Percentiles rank a stretch among this genome's conserved stretches.
phyloP scores from a whole-genome alignment of 2,888 invertebrate species.

The Orthosia incerta region DNA sequence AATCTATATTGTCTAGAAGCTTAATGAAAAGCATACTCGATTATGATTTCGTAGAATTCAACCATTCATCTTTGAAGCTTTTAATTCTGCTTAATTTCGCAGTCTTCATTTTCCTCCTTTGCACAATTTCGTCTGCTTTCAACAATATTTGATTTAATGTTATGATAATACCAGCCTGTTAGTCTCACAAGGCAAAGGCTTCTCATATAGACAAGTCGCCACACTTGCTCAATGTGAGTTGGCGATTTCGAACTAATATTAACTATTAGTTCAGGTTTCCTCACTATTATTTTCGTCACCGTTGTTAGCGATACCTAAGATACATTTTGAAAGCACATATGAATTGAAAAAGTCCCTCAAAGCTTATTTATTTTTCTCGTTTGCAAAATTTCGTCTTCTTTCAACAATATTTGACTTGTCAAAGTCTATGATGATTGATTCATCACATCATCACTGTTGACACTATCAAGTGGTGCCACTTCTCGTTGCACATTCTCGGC shows the following conservation, averaged over 20 bases:
- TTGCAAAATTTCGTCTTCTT: not conserved
- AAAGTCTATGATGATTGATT: slow-evolving; percentile 16
- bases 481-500: slow-evolving; percentile 14
- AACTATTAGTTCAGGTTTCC: too few relatives aligned
- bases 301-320: too few relatives aligned
- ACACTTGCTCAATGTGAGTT: too few relatives aligned
- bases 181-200: too few relatives aligned
- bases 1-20: not conserved
- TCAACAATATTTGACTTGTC: not conserved
- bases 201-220: too few relatives aligned
- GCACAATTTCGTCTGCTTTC: not conserved
- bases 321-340: too few relatives aligned
- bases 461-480: not conserved
- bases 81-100: not conserved
- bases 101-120: not conserved
- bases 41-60: not conserved
- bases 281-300: too few relatives aligned
- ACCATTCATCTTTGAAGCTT: not conserved
- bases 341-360: too few relatives aligned
- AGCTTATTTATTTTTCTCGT: not conserved
- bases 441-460: not conserved
- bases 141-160: not conserved
- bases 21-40: not conserved
- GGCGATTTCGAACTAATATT: too few relatives aligned
- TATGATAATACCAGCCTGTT: too few relatives aligned